Evolutionary conservation across 2,113 vertebrate species (phyloP), one percentile per base, ranked within the genome.

Genomic region (Albula goreensis): DNA sequence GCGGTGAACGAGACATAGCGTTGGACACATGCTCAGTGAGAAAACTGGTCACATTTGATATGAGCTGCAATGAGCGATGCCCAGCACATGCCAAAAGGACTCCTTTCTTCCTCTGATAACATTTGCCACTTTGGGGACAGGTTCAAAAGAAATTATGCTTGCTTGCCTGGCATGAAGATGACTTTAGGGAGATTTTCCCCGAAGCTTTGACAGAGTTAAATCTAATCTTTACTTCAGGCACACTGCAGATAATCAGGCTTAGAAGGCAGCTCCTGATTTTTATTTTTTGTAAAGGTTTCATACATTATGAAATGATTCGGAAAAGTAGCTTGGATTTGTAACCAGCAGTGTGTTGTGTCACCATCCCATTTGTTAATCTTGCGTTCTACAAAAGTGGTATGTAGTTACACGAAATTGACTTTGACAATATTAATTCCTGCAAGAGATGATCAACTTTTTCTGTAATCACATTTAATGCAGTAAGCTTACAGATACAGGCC

Each of bases 221-320:
- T 48, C 56, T 25, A 82, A 82, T 82, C 81, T 85, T 60, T 85
- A 63, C 78, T 63, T 48, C 48, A 31, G 85, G 78, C 85, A 63
- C 78, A 85, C 50, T 50, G 22, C 48, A 50, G 77, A 80, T 63
- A 63, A 80, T 57, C 48, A 56, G 78, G 52, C 80, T 51, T 7
- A 78, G 77, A 5, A 82, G 1, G 49, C 12, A 1, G 3, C 50
- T 81, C 41, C 79, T 19, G 49, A 50, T 6, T 41, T 41, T 41
- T 41, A 70, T 70, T 4, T 70, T 70, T 19, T 19, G 66, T 70
- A 19, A 48, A 66, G 4, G 56, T 25, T 66, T 48, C 41, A 74
- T 51, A 7, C 63, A 50, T 60, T 51, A 52, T 50, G 49, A 84
- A 84, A 51, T 50, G 49, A 84, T 74, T 84, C 74, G 48, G 50